A percentile compares a stretch with the other conserved stretches of the same genome.
These are phyloP conservation scores for Dryobota labecula DNA, from an alignment of 2,888 invertebrate species.

Conservation along the genomic window DNA sequence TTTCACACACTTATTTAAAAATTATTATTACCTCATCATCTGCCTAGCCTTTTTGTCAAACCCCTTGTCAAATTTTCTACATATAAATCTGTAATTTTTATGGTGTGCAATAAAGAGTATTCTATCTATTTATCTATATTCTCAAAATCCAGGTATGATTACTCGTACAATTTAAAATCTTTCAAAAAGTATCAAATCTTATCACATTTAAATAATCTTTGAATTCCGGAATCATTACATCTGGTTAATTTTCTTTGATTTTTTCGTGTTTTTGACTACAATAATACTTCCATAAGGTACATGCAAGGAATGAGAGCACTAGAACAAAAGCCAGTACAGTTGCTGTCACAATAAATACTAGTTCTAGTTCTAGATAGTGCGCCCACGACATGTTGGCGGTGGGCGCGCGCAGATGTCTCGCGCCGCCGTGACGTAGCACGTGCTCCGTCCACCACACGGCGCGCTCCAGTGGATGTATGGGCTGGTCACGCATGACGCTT, in stretches of 20 bases:
- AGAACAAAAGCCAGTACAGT: neutral
- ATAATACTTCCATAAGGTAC: neutral
- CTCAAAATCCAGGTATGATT: neutral
- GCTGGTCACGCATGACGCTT: slow-evolving; percentile 63
- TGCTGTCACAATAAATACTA: slow-evolving; percentile 7
- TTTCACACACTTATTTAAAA: no score
- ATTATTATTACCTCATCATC: no score
- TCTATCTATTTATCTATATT: neutral
- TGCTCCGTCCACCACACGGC: no score
- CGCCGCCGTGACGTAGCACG: no score
- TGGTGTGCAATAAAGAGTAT: no score
- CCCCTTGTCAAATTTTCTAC: no score
- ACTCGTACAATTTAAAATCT: neutral
- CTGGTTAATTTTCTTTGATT: no score
- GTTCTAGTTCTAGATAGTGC: slow-evolving; percentile 52
- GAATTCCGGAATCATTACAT: neutral
- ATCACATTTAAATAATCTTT: neutral
- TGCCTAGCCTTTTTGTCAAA: no score
- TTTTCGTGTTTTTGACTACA: no score
- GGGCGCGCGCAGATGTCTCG: no score
- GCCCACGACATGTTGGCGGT: no score
- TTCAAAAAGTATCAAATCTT: neutral
- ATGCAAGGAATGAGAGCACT: neutral
- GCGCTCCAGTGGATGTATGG: slow-evolving; percentile 60
- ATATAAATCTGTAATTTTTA: no score